Conservation (phyloP, 2,888 invertebrate genomes). For the Agrotis segetum region DNA sequence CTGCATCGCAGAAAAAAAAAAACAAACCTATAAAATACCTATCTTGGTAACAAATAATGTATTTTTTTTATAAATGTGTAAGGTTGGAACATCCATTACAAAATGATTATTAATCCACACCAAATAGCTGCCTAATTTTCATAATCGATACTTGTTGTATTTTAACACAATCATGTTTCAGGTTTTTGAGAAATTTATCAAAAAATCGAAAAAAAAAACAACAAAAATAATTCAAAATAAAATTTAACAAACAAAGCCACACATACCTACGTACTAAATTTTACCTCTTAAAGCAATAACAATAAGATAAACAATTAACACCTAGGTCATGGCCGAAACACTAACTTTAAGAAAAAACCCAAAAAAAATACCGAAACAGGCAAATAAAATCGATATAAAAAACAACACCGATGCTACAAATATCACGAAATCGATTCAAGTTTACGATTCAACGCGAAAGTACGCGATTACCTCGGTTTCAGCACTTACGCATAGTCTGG, state of each 20-base stretch:
- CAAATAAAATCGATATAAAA: conserved; percentile 46
- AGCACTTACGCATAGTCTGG: conserved; percentile 80
- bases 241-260: no score
- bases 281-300: background rate
- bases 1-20: conserved; percentile 8
- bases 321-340: conserved; percentile 20
- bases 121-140: no score
- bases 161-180: background rate
- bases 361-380: conserved; percentile 19
- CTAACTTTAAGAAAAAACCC: conserved; percentile 13
- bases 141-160: no score
- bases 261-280: background rate
- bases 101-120: background rate
- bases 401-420: conserved; percentile 60
- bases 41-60: no score
- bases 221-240: no score
- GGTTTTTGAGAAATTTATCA: background rate
- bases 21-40: no score
- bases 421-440: conserved; percentile 66
- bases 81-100: background rate
- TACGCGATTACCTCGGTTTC: conserved; percentile 69
- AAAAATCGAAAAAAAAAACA: no score
- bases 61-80: background rate
- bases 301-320: conserved; percentile 9
- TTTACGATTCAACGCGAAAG: conserved; percentile 70